Base-by-base conservation (phyloP, 2,113 vertebrate species). In the Chamaea fasciata region DNA sequence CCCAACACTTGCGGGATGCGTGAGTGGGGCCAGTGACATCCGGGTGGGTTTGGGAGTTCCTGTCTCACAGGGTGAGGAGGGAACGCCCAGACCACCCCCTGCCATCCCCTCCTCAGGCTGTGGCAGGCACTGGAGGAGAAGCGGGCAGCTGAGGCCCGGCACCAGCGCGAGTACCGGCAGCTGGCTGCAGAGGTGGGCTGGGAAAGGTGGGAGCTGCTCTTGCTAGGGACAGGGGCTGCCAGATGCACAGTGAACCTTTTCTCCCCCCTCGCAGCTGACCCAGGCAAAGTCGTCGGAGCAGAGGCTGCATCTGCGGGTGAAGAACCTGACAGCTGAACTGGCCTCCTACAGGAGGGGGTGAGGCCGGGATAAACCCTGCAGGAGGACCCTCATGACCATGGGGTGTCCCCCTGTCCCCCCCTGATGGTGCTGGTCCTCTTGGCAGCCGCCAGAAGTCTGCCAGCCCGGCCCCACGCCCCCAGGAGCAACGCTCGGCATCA, bases 401-500 rank as follows among this genome's bases (percentile, higher is more conserved):
- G 30, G 28, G 20, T 69, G 59, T 56, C 3, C 2, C 24, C 8
- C 10, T 30, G 22, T 22, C 10, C 7, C 8, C 6, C 6, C 2
- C 22, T 83, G 33, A 83, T 3, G 26, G 35, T 17, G 4, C 55
- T 18, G 52, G 2, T 80, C 22, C 23, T 47, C 41, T 63, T 52
- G 70, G 73, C 97, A 99, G 98, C 35, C 96, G 97, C 82, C 87
- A 96, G 73, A 97, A 96, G 17, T 98, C 98, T 4, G 73, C 85
- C 10, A 91, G 81, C n/a, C 79, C 56, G 0, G 76, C 89, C 15
- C 62, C 60, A 47, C 6, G 42, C 84, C 47, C 77, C 62, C 82
- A 98, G 33, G 90, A 97, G 63, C 97, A 97, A 47, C 98, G 98
- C 57, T 98, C 98, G 37, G 93, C 94, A 1, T 98, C 98, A 21